phyloP scores from a whole-genome alignment of 2,113 vertebrate species.

The Callocephalon fimbriatum region DNA sequence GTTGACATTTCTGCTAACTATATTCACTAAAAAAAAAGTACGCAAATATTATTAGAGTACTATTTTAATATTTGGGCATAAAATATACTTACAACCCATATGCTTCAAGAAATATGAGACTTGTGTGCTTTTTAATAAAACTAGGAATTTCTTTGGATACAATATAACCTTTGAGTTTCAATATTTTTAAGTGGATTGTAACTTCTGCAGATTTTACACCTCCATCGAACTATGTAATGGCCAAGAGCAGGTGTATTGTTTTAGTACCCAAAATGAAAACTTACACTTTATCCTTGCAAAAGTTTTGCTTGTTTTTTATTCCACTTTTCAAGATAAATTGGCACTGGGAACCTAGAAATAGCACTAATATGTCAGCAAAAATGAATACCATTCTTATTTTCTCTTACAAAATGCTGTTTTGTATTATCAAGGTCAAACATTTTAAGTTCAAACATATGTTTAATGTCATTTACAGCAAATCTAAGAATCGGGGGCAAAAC shows the following conservation, averaged over 20 bases:
- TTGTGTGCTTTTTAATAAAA: background rate
- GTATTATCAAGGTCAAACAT: background rate
- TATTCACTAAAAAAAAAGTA: background rate
- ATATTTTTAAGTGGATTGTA: background rate
- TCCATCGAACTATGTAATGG: background rate
- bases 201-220: background rate
- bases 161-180: background rate
- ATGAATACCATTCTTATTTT: background rate
- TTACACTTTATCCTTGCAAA: background rate
- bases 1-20: background rate
- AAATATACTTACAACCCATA: background rate
- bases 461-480: background rate
- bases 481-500: background rate
- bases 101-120: background rate
- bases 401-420: background rate
- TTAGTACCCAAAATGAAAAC: background rate
- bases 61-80: background rate
- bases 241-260: background rate
- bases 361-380: background rate
- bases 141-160: rapidly evolving
- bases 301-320: background rate
- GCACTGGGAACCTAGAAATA: background rate
- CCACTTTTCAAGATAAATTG: background rate
- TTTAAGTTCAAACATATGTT: background rate
- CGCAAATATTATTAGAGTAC: background rate